Conservation (phyloP, 2,113 vertebrate genomes). For the Ranitomeya variabilis region DNA sequence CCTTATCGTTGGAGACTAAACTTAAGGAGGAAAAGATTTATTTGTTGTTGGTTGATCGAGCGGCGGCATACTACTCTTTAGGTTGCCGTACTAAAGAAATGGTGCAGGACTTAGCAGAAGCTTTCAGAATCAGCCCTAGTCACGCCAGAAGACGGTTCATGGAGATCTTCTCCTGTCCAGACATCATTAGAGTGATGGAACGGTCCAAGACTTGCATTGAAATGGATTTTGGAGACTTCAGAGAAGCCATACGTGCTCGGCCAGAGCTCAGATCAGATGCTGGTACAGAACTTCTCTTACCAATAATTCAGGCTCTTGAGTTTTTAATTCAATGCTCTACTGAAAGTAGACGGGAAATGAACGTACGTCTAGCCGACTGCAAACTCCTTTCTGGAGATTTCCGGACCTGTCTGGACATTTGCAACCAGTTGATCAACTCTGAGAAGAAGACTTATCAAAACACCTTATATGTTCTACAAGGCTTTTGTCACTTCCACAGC, state of each 20-base stretch:
- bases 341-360: slow-evolving; percentile 71
- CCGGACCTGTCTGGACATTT: slow-evolving; percentile 75
- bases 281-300: slow-evolving; percentile 80
- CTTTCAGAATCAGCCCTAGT: slow-evolving; percentile 75
- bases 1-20: background rate
- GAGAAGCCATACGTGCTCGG: slow-evolving; percentile 75
- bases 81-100: slow-evolving; percentile 69
- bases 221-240: slow-evolving; percentile 75
- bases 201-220: slow-evolving; percentile 71
- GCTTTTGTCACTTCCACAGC: slow-evolving; percentile 81
- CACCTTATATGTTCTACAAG: slow-evolving; percentile 83
- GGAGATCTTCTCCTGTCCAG: slow-evolving; percentile 71
- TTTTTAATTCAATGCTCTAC: slow-evolving; percentile 82
- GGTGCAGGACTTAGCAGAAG: slow-evolving; percentile 77
- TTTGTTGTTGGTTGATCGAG: slow-evolving; percentile 75
- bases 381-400: slow-evolving; percentile 81
- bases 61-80: slow-evolving; percentile 77
- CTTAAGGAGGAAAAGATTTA: slow-evolving; percentile 56
- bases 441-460: slow-evolving; percentile 74
- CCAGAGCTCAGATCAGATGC: slow-evolving; percentile 76
- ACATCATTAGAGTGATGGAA: slow-evolving; percentile 60
- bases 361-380: slow-evolving; percentile 84
- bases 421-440: slow-evolving; percentile 77
- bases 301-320: slow-evolving; percentile 74
- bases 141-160: slow-evolving; percentile 73